A percentile compares a stretch with the other conserved stretches of the same genome.
These are phyloP conservation scores for Phasianus colchicus DNA, from an alignment of 2,113 vertebrate species.

Conservation along the genomic window DNA sequence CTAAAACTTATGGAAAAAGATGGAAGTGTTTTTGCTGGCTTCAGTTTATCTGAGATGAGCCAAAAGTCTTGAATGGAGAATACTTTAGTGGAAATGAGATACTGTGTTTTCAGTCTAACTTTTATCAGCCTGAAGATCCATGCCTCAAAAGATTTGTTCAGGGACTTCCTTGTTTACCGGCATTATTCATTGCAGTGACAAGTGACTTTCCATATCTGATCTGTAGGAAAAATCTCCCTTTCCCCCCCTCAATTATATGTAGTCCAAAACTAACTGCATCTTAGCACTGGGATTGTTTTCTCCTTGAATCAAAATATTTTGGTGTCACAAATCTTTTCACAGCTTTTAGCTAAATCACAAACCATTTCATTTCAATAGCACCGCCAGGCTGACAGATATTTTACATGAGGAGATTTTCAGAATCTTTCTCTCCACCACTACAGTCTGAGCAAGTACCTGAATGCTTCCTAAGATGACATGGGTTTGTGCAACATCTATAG, in stretches of 20 bases:
- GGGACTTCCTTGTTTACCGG: slow-evolving; percentile 43
- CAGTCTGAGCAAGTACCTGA: not conserved
- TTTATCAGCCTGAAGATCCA: not conserved
- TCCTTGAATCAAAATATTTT: not conserved
- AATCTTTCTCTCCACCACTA: not conserved
- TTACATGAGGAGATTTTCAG: not conserved
- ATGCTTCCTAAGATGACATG: not conserved
- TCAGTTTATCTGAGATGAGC: not conserved
- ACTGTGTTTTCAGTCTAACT: slow-evolving; percentile 21
- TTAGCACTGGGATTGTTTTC: not conserved
- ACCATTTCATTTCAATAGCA: not conserved
- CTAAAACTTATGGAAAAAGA: slow-evolving; percentile 44
- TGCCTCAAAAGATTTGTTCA: slow-evolving; percentile 46
- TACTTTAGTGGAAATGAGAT: slow-evolving; percentile 50
- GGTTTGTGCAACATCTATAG: not conserved
- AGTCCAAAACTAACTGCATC: not conserved
- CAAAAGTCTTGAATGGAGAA: slow-evolving; percentile 35
- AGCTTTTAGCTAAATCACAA: not conserved
- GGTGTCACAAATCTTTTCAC: not conserved
- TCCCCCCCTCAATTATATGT: not conserved
- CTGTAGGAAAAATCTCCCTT: not conserved
- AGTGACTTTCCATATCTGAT: not conserved
- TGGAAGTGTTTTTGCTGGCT: slow-evolving; percentile 67
- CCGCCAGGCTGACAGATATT: not conserved
- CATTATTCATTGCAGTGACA: not conserved